phyloP scores from a whole-genome alignment of 2,888 invertebrate genomes.

The Zygogramma bicolorata region DNA sequence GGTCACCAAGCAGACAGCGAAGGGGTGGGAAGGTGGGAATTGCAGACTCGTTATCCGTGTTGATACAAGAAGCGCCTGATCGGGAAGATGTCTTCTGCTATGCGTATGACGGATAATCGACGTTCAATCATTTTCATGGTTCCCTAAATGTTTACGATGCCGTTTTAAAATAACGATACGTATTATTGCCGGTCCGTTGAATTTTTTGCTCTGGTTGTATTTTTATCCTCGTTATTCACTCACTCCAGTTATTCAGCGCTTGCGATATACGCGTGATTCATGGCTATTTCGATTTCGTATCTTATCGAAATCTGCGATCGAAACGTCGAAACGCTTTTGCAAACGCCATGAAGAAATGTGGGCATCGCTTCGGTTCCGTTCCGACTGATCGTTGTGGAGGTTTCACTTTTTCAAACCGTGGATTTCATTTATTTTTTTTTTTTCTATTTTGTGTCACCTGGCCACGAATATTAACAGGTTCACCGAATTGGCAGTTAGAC shows the following conservation, averaged over 20 bases:
- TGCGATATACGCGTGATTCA: background rate
- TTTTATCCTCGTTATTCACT: constrained; percentile 25
- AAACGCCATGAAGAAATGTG: background rate
- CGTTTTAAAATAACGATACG: constrained; percentile 18
- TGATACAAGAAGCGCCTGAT: background rate
- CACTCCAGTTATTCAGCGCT: constrained; percentile 6
- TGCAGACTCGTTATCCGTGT: too few relatives aligned
- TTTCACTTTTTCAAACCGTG: background rate
- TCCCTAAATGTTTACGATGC: constrained; percentile 31
- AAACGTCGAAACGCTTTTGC: background rate
- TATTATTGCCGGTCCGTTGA: constrained; percentile 34
- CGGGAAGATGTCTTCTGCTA: background rate
- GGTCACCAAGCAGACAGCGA: too few relatives aligned
- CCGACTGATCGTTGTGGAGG: background rate
- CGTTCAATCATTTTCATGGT: constrained; percentile 15
- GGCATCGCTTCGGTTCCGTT: background rate
- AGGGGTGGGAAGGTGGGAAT: too few relatives aligned
- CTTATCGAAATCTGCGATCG: background rate
- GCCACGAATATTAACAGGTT: too few relatives aligned
- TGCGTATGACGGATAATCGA: background rate
- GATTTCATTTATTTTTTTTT: too few relatives aligned
- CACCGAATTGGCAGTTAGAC: too few relatives aligned
- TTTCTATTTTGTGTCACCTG: too few relatives aligned
- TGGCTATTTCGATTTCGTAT: constrained; percentile 16
- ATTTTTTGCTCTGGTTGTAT: constrained; percentile 38